A percentile compares a stretch with the other conserved stretches of the same genome.
Conservation (phyloP, 2,888 invertebrate species). For the Myopa testacea region DNA sequence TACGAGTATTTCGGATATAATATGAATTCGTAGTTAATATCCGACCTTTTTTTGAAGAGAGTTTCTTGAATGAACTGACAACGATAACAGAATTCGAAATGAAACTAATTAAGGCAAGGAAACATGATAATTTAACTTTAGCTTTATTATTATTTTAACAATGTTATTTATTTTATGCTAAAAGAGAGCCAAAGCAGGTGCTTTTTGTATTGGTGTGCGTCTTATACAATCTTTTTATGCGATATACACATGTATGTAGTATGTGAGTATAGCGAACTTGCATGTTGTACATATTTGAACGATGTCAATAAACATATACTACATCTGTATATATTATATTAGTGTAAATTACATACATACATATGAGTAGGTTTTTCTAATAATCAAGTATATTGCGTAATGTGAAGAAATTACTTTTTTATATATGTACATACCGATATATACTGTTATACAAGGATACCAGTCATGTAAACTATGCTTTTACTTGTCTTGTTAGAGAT, state of each 20-base stretch:
- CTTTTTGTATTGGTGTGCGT: background rate
- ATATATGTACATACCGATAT: background rate
- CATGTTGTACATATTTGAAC: background rate
- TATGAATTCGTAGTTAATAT: background rate
- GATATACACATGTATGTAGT: slow-evolving; percentile 5
- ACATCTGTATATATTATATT: background rate
- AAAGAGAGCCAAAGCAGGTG: no score
- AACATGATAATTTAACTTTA: no score
- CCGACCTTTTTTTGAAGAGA: no score
- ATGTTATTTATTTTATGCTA: background rate
- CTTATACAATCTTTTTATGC: slow-evolving; percentile 1
- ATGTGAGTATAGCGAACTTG: background rate
- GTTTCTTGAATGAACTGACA: no score
- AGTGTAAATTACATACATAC: slow-evolving; percentile 21
- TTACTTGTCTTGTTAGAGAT: background rate
- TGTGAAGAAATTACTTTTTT: background rate
- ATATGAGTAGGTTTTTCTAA: slow-evolving; percentile 3
- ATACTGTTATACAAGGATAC: background rate
- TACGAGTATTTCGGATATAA: background rate
- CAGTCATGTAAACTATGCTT: no score
- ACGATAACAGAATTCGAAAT: no score
- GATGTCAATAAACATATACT: background rate
- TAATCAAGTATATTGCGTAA: background rate
- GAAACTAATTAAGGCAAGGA: no score
- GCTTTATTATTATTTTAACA: no score